Evolutionary conservation across 2,888 invertebrate genomes (phyloP), one percentile per base, ranked within the genome.

Genomic region (Mechanitis mazaeus): DNA sequence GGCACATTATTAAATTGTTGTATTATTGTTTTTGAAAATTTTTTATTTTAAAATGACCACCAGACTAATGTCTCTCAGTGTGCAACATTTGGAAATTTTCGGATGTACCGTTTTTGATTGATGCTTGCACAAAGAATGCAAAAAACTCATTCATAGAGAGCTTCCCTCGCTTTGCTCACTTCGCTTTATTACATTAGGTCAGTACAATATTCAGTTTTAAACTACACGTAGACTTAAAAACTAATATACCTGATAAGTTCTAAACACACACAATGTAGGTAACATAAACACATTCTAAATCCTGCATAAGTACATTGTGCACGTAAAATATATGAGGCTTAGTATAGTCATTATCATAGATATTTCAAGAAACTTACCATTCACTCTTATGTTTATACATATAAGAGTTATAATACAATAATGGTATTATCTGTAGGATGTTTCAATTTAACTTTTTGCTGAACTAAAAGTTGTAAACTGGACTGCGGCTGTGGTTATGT

Each of bases 401-500:
- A 50, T 59, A 63, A 59, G 58, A 45, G 35, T 42, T 57, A 59
- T 45, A 60, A 56, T 61, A 28, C 45, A 33, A 7, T 56, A 53
- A 33, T 45, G 28, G 6, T 20, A 47, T 55, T 57, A n/a, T 62
- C 42, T 61, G 69, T 66, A 75, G 73, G 77, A 79, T 81, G 81
- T 83, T 83, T 82, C 79, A 81, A 81, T 82, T 78, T 77, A 81
- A 82, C 78, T 82, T 84, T 83, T 83, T 80, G 79, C 50, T 50
- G 50, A 50, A 50, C 50, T 50, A 61, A 60, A 69, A 64, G 56
- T 60, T 42, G 60, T 54, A 61, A 59, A 54, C 64, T 58, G 66
- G 54, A 42, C 50, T 45, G 45, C 68, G 72, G 69, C 73, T 75
- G 74, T 63, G 74, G 77, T 69, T 77, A 76, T 77, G 76, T 75